phyloP scores from a whole-genome alignment of 1,140 invertebrate genomes.

The Acromyrmex charruanus region DNA sequence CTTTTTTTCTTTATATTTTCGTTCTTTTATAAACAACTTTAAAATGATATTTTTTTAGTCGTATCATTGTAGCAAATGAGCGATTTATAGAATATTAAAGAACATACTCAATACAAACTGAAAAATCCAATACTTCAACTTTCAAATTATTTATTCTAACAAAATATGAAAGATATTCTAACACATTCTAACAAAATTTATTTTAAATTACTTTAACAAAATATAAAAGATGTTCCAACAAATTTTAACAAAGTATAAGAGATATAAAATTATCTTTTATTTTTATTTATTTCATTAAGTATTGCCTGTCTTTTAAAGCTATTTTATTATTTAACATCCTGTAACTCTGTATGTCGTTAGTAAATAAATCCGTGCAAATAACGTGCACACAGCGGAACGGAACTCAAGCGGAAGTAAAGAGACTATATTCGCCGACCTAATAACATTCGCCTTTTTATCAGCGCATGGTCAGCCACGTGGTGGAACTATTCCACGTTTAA shows the following conservation, averaged over 20 bases:
- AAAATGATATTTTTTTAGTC: too few species aligned
- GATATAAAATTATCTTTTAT: neutral
- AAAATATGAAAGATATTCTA: neutral
- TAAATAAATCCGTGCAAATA: conserved; percentile 7
- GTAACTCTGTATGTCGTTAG: neutral
- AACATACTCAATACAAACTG: neutral
- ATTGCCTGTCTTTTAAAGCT: neutral
- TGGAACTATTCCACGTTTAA: neutral
- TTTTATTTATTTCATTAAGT: neutral
- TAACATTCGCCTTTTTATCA: conserved; percentile 42
- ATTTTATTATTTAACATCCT: neutral
- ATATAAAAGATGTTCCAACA: neutral
- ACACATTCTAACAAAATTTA: neutral
- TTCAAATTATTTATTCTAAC: neutral
- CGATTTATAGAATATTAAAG: neutral
- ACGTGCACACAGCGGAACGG: conserved; percentile 22
- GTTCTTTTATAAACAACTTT: too few species aligned
- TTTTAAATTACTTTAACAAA: neutral
- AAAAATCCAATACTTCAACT: neutral
- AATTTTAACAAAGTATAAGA: neutral
- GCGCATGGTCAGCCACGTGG: conserved; percentile 23
- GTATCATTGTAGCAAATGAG: too few species aligned
- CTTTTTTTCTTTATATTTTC: too few species aligned
- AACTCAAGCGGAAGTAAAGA: conserved; percentile 54
- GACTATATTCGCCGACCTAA: conserved; percentile 57